These are phyloP conservation scores for Sarotherodon lohbergeri DNA, from an alignment of 2,113 vertebrate species.

Conservation along the genomic window DNA sequence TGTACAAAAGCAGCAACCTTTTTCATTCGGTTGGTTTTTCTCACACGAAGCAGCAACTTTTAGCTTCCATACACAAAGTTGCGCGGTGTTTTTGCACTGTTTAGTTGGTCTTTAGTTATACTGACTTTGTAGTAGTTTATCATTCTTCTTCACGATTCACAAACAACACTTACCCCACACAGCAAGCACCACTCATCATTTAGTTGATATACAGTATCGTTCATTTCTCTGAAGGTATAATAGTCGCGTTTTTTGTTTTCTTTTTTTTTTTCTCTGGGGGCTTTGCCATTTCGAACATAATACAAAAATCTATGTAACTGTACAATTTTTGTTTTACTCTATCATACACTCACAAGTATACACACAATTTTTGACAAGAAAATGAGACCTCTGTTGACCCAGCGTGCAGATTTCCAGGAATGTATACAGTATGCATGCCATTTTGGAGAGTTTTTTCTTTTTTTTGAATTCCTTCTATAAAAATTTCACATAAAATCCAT, in stretches of 20 bases:
- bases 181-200: constrained; percentile 56
- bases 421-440: constrained; percentile 69
- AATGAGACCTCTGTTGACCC: constrained; percentile 52
- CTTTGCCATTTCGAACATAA: constrained; percentile 39
- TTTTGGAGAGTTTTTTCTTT: constrained; percentile 21
- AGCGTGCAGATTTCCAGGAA: constrained; percentile 70
- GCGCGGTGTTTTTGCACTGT: constrained; percentile 44
- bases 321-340: constrained; percentile 54
- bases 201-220: constrained; percentile 24
- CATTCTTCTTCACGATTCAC: constrained; percentile 59
- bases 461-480: not conserved
- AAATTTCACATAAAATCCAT: constrained; percentile 50
- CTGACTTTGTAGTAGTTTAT: constrained; percentile 38
- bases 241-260: not conserved
- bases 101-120: constrained; percentile 54
- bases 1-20: constrained; percentile 69
- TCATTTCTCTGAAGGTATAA: constrained; percentile 9
- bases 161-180: constrained; percentile 56
- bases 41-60: constrained; percentile 59
- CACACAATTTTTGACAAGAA: constrained; percentile 55
- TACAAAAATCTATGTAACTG: constrained; percentile 66
- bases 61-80: constrained; percentile 35
- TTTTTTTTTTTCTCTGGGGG: constrained; percentile 8
- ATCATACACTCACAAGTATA: constrained; percentile 63
- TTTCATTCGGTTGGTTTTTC: constrained; percentile 36